phyloP scores from a whole-genome alignment of 2,797 vertebrate species.

The Huso huso region DNA sequence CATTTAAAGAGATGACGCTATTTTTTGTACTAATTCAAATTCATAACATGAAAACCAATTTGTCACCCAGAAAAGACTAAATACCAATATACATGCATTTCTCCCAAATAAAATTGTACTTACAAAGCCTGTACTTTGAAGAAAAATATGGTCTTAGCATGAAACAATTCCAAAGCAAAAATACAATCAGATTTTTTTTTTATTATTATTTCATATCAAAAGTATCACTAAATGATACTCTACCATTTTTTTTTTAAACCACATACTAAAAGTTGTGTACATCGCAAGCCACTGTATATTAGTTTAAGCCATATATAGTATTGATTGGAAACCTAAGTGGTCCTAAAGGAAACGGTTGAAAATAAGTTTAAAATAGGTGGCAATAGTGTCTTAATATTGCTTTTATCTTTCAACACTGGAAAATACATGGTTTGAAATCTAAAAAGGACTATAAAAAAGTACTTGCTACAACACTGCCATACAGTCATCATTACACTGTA shows the following conservation, averaged over 20 bases:
- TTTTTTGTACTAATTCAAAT: too few species aligned
- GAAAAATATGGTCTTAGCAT: too few species aligned
- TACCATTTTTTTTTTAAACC: slow-evolving; percentile 52
- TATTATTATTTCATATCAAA: slow-evolving; percentile 72
- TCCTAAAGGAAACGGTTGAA: slow-evolving; percentile 42
- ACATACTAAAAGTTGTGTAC: slow-evolving; percentile 51
- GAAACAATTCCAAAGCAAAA: too few species aligned
- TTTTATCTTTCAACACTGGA: slow-evolving; percentile 60
- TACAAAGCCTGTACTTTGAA: too few species aligned
- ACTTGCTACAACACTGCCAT: slow-evolving; percentile 59
- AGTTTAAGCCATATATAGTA: slow-evolving; percentile 49
- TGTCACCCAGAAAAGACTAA: too few species aligned
- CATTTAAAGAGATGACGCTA: too few species aligned
- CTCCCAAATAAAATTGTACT: too few species aligned
- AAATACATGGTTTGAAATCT: slow-evolving; percentile 32
- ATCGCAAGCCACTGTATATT: slow-evolving; percentile 58
- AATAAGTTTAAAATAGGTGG: slow-evolving; percentile 58
- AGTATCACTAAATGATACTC: slow-evolving; percentile 67
- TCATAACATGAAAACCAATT: too few species aligned
- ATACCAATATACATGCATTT: too few species aligned
- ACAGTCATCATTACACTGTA: slow-evolving; percentile 41
- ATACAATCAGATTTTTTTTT: slow-evolving; percentile 10
- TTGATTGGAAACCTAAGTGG: slow-evolving; percentile 56
- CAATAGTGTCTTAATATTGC: slow-evolving; percentile 66
- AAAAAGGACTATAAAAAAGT: slow-evolving; percentile 31